Evolutionary conservation across 2,888 invertebrate species (phyloP).

Genomic region (Tenthredo distinguenda): DNA sequence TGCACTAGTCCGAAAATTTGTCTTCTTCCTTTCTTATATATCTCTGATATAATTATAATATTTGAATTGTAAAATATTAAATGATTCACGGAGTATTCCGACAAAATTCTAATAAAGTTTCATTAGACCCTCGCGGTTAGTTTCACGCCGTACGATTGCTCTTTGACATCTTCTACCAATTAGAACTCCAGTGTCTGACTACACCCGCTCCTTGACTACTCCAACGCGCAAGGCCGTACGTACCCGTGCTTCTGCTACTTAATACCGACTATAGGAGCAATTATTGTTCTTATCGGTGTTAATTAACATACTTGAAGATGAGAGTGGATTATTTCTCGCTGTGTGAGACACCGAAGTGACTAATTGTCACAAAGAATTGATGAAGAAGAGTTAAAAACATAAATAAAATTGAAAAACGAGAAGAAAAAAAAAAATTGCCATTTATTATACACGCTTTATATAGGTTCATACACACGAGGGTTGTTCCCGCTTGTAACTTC

Average conservation of each 20-base stretch:
- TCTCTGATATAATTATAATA: no score
- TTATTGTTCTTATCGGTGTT: neutral
- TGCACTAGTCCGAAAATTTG: neutral
- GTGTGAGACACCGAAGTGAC: neutral
- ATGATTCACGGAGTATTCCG: neutral
- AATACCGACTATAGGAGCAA: neutral
- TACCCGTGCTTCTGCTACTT: neutral
- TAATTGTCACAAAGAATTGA: neutral
- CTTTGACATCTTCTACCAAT: neutral
- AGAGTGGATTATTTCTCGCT: neutral
- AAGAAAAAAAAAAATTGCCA: no score
- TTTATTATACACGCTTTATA: no score
- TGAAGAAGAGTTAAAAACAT: neutral
- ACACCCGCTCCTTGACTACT: constrained; percentile 11
- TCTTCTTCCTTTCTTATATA: neutral
- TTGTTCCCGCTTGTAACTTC: neutral
- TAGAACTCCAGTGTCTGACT: neutral
- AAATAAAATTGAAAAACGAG: no score
- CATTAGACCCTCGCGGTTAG: neutral
- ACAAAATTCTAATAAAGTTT: neutral
- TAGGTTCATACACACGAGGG: neutral
- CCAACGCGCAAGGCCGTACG: neutral
- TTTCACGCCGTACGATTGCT: neutral
- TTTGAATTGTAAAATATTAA: neutral
- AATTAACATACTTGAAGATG: neutral